A percentile compares a stretch with the other conserved stretches of the same genome.
phyloP scores from a whole-genome alignment of 1,140 invertebrate genomes.

The Pachyrhynchus sulphureomaculatus region DNA sequence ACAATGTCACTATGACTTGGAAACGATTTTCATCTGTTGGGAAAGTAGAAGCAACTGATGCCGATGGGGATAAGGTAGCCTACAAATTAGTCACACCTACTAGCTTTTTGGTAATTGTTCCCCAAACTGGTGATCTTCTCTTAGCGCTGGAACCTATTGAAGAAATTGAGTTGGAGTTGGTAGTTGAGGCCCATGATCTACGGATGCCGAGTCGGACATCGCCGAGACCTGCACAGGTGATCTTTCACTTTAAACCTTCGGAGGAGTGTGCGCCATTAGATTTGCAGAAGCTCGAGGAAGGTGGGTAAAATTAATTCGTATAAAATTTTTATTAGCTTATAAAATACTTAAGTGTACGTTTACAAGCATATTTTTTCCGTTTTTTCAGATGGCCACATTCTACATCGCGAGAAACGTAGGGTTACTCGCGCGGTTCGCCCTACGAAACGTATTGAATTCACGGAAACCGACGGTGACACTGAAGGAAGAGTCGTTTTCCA shows the following conservation, averaged over 20 bases:
- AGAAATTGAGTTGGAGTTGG: conserved; percentile 65
- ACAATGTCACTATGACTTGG: conserved; percentile 61
- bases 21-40: conserved; percentile 78
- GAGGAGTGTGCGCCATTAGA: conserved; percentile 54
- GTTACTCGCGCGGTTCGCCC: conserved; percentile 86
- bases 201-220: conserved; percentile 69
- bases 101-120: conserved; percentile 81
- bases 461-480: conserved; percentile 84
- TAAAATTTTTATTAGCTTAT: too few relatives aligned
- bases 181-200: conserved; percentile 80
- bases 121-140: conserved; percentile 87
- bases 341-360: too few relatives aligned
- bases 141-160: conserved; percentile 72
- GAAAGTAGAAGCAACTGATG: conserved; percentile 78
- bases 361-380: too few relatives aligned
- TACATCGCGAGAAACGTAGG: conserved; percentile 75
- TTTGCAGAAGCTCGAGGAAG: conserved; percentile 54
- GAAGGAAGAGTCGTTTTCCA: conserved; percentile 87
- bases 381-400: conserved; percentile 34
- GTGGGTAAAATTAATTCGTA: neutral
- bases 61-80: conserved; percentile 82
- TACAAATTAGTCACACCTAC: conserved; percentile 78
- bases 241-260: conserved; percentile 71
- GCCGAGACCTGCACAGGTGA: conserved; percentile 68
- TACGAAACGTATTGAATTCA: conserved; percentile 89